Conservation (phyloP, 2,113 vertebrate genomes). For the Cygnus atratus region DNA sequence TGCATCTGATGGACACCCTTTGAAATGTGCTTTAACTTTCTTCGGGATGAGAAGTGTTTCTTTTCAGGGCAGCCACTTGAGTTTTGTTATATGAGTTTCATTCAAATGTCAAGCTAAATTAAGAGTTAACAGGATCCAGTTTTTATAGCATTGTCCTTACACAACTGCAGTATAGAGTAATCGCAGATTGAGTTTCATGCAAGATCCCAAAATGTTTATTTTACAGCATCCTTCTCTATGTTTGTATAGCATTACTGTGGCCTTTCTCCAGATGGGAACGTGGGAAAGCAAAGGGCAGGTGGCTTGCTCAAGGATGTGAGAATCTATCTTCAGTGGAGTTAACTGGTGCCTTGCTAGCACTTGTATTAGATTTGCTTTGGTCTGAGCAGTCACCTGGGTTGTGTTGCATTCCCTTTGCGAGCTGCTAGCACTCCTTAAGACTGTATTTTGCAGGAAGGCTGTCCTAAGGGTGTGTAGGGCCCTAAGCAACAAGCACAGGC, state of each 20-base stretch:
- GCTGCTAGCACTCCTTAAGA: background rate
- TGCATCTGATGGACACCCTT: background rate
- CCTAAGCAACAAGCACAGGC: background rate
- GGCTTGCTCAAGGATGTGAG: slow-evolving; percentile 35
- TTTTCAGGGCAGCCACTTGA: background rate
- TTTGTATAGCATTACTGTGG: background rate
- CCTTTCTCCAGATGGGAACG: slow-evolving; percentile 11
- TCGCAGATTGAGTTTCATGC: background rate
- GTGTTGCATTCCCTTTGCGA: background rate
- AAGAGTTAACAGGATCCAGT: background rate
- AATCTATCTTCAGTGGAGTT: background rate
- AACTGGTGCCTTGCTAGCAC: background rate
- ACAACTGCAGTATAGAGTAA: background rate
- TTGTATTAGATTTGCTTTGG: background rate
- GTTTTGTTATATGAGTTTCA: background rate
- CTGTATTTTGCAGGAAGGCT: background rate
- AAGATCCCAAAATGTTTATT: slow-evolving; percentile 31
- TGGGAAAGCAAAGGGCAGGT: slow-evolving; percentile 3
- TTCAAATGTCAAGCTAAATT: background rate
- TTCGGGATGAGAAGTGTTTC: background rate
- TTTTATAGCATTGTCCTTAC: background rate
- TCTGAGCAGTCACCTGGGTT: background rate
- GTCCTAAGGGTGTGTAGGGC: background rate
- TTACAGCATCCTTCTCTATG: slow-evolving; percentile 24
- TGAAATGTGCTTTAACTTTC: background rate